These are phyloP conservation scores for Brachionus rotundiformis DNA, from an alignment of 1,140 invertebrate species.

Conservation along the genomic window DNA sequence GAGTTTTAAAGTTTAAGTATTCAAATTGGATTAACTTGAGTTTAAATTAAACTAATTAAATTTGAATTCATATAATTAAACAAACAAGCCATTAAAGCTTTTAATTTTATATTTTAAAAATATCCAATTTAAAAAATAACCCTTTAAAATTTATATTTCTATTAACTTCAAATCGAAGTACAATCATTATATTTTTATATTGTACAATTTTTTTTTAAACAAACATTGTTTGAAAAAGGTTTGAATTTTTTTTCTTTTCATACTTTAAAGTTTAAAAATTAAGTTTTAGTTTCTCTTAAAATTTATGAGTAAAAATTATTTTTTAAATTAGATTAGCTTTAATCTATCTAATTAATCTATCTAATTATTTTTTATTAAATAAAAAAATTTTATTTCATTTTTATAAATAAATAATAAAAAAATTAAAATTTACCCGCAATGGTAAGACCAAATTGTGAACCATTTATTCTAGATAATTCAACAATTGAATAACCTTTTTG, in stretches of 20 bases:
- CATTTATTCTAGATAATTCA: constrained; percentile 31
- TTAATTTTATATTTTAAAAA: neutral
- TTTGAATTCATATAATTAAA: neutral
- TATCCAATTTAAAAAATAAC: neutral
- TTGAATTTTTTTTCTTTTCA: too few species aligned
- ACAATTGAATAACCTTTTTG: constrained; percentile 51
- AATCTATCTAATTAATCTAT: too few species aligned
- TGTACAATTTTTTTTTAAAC: too few species aligned
- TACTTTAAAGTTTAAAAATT: too few species aligned
- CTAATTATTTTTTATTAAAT: too few species aligned
- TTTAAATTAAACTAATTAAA: neutral
- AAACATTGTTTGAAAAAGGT: too few species aligned
- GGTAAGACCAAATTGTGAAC: constrained; percentile 43
- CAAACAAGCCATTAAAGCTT: neutral
- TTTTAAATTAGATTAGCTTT: too few species aligned
- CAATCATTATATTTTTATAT: neutral
- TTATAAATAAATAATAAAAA: neutral
- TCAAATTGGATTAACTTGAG: neutral
- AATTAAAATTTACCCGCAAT: constrained; percentile 28
- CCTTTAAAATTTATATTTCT: neutral
- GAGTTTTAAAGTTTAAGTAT: neutral
- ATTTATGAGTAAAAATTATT: too few species aligned
- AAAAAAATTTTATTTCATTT: neutral
- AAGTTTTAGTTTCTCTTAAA: too few species aligned
- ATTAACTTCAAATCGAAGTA: neutral